Base-by-base conservation (phyloP, 2,113 vertebrate genomes). In the Craseonycteris thonglongyai region DNA sequence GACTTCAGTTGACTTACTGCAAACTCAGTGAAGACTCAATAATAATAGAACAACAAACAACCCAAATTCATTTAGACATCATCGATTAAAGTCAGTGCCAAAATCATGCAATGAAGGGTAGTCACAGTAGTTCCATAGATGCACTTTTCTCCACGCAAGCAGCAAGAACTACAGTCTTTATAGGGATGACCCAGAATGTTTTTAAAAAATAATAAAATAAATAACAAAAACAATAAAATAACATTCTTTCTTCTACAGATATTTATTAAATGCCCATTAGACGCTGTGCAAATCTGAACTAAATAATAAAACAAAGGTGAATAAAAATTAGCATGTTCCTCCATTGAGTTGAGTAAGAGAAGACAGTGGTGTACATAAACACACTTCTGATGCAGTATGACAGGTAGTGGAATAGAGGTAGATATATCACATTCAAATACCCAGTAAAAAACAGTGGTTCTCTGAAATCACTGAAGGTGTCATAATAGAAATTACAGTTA, bases 1-100 rank as follows among this genome's bases (percentile, higher is more conserved):
- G 58, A 38, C 58, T 90, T 93, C 45, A 61, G 7, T 42, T 83
- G 63, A 94, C 58, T 90, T 38, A 72, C 7, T 71, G 19, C 8
- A 69, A 58, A 59, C n/a, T 85, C 74, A 65, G 21, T 51, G 8
- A 82, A 85, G 24, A 40, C 13, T 88, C 42, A 68, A 18, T 33
- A 75, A 16, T 63, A 79, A 69, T 35, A 68, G 35, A 56, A 42
- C 6, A 88, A 81, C 28, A 59, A 66, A n/a, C n/a, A n/a, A n/a
- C n/a, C n/a, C 26, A 75, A 58, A 76, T 75, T 28, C 28, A 63
- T 16, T 35, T 74, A 30, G 49, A 79, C 56, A 42, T 54, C 7
- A 24, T 42, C 65, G 18, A 82, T 56, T 86, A 79, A 88, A 88
- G 21, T 78, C 78, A 78, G n/a, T 59, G 30, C 21, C 56, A 82